A percentile compares a stretch with the other conserved stretches of the same genome.
These are phyloP conservation scores for Gadopsis marmoratus DNA, from an alignment of 2,797 vertebrate species.

Conservation along the genomic window DNA sequence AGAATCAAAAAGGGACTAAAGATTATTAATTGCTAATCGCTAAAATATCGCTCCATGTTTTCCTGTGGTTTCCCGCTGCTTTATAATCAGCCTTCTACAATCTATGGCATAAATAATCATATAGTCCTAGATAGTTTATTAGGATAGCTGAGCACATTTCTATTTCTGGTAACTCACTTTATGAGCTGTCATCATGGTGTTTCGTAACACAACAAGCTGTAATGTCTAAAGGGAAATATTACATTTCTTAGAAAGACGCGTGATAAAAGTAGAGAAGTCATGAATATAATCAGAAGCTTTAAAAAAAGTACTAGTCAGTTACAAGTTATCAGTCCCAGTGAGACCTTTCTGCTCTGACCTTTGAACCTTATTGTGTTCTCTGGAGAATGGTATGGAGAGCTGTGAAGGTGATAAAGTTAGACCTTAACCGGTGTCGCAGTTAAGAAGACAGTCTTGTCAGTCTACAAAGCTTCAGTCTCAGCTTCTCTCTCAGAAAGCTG, in stretches of 20 bases:
- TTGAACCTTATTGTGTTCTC: conserved; percentile 39
- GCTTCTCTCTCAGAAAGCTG: neutral
- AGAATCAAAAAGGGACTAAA: neutral
- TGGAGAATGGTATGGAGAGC: conserved; percentile 23
- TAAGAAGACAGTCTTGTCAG: neutral
- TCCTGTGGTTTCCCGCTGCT: neutral
- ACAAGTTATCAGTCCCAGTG: neutral
- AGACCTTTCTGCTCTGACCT: conserved; percentile 28
- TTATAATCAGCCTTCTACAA: neutral
- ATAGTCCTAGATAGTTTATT: neutral
- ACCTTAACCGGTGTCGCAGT: conserved; percentile 16
- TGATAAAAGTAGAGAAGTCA: conserved; percentile 14
- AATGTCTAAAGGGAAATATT: neutral
- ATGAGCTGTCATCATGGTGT: neutral
- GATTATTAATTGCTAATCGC: neutral
- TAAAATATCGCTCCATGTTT: neutral
- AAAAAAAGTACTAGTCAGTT: neutral
- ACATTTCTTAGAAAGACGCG: conserved; percentile 15
- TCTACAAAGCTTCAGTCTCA: neutral
- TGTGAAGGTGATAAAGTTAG: neutral
- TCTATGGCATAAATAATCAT: neutral
- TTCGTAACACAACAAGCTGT: conserved; percentile 4
- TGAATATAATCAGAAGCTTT: neutral
- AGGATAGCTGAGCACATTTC: conserved; percentile 6
- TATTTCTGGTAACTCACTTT: conserved; percentile 6